Conservation (phyloP, 2,113 vertebrate species). For the Platysternon megacephalum region DNA sequence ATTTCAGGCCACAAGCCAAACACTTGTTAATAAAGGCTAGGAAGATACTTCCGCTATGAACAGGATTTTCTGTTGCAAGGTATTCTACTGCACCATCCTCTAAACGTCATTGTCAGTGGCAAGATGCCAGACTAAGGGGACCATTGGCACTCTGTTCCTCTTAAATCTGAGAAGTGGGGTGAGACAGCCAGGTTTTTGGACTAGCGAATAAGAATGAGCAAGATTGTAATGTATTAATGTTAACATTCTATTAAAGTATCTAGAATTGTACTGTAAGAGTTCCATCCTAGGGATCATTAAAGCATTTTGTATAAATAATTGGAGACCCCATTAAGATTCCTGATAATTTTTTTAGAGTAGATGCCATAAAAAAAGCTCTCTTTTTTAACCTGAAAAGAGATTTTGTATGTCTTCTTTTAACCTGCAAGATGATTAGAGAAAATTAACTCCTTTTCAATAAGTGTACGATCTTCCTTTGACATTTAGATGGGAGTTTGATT, state of each 20-base stretch:
- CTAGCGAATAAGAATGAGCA: background rate
- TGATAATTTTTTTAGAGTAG: background rate
- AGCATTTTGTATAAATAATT: background rate
- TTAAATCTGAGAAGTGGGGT: background rate
- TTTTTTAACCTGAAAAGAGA: background rate
- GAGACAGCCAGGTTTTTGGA: background rate
- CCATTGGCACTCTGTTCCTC: background rate
- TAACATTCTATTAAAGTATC: background rate
- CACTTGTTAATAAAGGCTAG: background rate
- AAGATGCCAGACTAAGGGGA: background rate
- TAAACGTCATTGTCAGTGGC: background rate
- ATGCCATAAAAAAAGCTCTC: background rate
- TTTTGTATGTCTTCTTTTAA: background rate
- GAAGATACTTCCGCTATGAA: background rate
- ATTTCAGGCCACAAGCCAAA: background rate
- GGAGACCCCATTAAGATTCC: background rate
- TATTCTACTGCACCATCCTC: background rate
- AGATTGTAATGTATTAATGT: background rate
- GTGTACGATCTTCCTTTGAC: background rate
- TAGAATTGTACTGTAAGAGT: background rate
- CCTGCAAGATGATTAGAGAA: constrained; percentile 25
- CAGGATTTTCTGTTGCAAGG: background rate
- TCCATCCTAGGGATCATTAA: background rate
- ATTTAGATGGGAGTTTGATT: constrained; percentile 30
- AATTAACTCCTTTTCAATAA: constrained; percentile 19